Percentiles rank a stretch among this genome's conserved stretches.
These are phyloP conservation scores for Hypselothyrea guttata DNA, from an alignment of 2,888 invertebrate species.

Conservation along the genomic window DNA sequence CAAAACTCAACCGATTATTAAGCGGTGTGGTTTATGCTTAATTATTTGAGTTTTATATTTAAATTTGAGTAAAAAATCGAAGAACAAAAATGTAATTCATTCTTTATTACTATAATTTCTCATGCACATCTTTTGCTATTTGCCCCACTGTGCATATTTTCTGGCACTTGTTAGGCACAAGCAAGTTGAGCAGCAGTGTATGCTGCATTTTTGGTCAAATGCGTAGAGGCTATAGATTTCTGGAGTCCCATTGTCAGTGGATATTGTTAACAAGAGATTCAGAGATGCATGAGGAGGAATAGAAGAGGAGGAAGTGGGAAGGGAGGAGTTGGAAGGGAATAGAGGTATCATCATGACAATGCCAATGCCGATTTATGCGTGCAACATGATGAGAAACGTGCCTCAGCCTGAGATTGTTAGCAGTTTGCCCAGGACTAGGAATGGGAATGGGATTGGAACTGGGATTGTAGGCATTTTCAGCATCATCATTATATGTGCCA, in stretches of 20 bases:
- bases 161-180: not conserved
- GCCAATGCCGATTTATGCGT: slow-evolving; percentile 65
- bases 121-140: too few species aligned
- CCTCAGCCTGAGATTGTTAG: slow-evolving; percentile 12
- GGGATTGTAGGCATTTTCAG: slow-evolving; percentile 51
- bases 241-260: slow-evolving; percentile 28
- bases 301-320: not conserved
- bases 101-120: too few species aligned
- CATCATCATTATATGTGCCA: slow-evolving; percentile 78
- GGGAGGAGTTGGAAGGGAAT: not conserved
- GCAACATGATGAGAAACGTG: slow-evolving; percentile 69
- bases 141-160: too few species aligned
- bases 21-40: too few species aligned
- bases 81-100: too few species aligned
- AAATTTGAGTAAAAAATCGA: too few species aligned
- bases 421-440: slow-evolving; percentile 17
- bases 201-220: slow-evolving; percentile 16
- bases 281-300: slow-evolving; percentile 1
- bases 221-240: slow-evolving; percentile 17
- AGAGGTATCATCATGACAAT: not conserved
- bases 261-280: slow-evolving; percentile 60
- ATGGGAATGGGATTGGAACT: slow-evolving; percentile 2
- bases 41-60: too few species aligned
- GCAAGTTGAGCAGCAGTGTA: too few species aligned
- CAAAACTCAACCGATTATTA: too few species aligned